Evolutionary conservation across 2,888 invertebrate species (phyloP), one percentile per base, ranked within the genome.

Genomic region (Tachina lurida): DNA sequence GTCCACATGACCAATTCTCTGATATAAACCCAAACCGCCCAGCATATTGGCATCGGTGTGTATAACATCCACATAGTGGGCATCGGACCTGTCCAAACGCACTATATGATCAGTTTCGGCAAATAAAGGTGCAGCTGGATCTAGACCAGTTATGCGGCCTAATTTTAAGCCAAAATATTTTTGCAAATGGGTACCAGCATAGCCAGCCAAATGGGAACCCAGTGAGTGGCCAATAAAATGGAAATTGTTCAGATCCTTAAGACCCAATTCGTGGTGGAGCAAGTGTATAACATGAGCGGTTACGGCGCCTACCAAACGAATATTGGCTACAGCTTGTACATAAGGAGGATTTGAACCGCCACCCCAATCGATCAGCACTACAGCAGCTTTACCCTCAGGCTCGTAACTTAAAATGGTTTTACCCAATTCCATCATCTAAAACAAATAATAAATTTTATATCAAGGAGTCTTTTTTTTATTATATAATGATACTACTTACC

Each of bases 61-160:
- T 87, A 98, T 96, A 19, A 97, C 95, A 90, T 98, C 98, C 1
- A 98, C 98, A 91, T 96, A 98, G 84, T 95, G 94, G 0, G 98
- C 98, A 90, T 98, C 98, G 0, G 96, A 95, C 5, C 96, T 95
- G 91, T 98, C 98, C 65, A 98, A 93, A 0, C 98, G 95, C 0
- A 98, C 97, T 82, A 96, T 94, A 0, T 95, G 94, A 54, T 96
- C 95, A 0, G 97, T 96, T 89, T 96, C 95, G 83, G 95, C 95
- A 93, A 98, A 98, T 91, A 97, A 96, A 0, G 98, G 98, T 86
- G 97, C 97, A 0, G 98, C 98, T 0, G 98, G 98, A 93, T 98
- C 98, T 89, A 98, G 91, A 0, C 97, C 97, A 0, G 97, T 96
- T 74, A 98, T 97, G 73, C 97, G 94, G 8, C 96, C 97, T 10